These are phyloP conservation scores for Bombyx mandarina DNA, from an alignment of 1,140 invertebrate genomes.

Conservation along the genomic window DNA sequence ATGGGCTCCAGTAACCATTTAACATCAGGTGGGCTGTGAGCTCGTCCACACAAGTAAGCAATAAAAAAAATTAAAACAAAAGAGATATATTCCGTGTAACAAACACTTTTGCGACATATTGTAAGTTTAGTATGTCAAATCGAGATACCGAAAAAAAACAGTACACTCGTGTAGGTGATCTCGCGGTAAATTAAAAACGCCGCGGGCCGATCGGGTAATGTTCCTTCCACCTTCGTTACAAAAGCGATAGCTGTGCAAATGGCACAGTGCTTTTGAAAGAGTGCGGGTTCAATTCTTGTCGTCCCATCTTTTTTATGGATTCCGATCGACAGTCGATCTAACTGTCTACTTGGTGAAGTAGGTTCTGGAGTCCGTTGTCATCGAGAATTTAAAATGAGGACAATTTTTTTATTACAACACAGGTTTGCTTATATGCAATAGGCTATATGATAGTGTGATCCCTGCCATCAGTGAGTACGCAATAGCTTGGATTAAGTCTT, in stretches of 20 bases:
- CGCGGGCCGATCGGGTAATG: conserved; percentile 56
- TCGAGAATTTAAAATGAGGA: background rate
- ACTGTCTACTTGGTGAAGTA: background rate
- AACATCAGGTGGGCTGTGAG: too few relatives aligned
- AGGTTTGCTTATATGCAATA: too few relatives aligned
- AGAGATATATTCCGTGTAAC: too few relatives aligned
- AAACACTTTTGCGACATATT: too few relatives aligned
- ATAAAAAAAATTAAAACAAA: too few relatives aligned
- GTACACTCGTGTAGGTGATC: conserved; percentile 32
- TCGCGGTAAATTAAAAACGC: conserved; percentile 62
- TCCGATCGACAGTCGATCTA: too few relatives aligned
- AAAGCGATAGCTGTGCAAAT: background rate
- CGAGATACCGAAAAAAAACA: conserved; percentile 10
- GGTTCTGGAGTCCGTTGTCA: background rate
- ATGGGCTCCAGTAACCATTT: too few relatives aligned
- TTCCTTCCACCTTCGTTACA: conserved; percentile 15
- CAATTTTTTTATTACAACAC: background rate
- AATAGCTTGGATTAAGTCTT: too few relatives aligned
- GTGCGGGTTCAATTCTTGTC: conserved; percentile 19
- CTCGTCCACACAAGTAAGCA: too few relatives aligned
- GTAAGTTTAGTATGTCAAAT: background rate
- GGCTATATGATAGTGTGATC: too few relatives aligned
- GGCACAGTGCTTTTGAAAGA: background rate
- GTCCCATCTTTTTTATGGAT: too few relatives aligned
- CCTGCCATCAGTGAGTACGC: too few relatives aligned